Conservation (phyloP, 1,140 invertebrate genomes). For the Melitaea cinxia region DNA sequence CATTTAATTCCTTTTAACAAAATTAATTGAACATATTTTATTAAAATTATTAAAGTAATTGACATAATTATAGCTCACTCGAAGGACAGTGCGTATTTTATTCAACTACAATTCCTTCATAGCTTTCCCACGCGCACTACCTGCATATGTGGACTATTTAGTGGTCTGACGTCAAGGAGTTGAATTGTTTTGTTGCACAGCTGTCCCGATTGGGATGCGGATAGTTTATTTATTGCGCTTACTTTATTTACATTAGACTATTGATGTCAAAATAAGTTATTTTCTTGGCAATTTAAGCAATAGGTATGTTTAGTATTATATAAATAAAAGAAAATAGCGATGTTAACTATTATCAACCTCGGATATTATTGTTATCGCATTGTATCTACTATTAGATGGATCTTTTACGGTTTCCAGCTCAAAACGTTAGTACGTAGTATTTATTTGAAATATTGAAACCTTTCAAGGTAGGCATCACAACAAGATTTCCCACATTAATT, state of each 20-base stretch:
- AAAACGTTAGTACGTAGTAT: background rate
- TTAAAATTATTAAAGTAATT: conserved; percentile 20
- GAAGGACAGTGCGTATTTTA: conserved; percentile 16
- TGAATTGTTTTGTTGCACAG: conserved; percentile 51
- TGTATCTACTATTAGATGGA: background rate
- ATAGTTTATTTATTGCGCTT: conserved; percentile 15
- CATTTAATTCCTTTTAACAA: background rate
- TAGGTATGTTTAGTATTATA: no score
- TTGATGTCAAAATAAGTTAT: background rate
- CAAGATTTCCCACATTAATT: background rate
- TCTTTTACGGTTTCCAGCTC: background rate
- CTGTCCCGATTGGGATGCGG: conserved; percentile 25
- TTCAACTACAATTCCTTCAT: conserved; percentile 25
- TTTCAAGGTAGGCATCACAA: background rate
- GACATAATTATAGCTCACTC: conserved; percentile 8
- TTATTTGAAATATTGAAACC: background rate
- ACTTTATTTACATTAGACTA: background rate
- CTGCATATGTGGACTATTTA: conserved; percentile 62
- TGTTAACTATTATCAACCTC: background rate
- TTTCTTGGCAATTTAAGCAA: no score
- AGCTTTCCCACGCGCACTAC: conserved; percentile 57
- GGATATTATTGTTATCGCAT: background rate
- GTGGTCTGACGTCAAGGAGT: conserved; percentile 54
- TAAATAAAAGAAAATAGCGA: no score
- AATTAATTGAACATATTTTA: conserved; percentile 12